These are phyloP conservation scores for Belgica antarctica DNA, from an alignment of 2,888 invertebrate genomes.

Conservation along the genomic window DNA sequence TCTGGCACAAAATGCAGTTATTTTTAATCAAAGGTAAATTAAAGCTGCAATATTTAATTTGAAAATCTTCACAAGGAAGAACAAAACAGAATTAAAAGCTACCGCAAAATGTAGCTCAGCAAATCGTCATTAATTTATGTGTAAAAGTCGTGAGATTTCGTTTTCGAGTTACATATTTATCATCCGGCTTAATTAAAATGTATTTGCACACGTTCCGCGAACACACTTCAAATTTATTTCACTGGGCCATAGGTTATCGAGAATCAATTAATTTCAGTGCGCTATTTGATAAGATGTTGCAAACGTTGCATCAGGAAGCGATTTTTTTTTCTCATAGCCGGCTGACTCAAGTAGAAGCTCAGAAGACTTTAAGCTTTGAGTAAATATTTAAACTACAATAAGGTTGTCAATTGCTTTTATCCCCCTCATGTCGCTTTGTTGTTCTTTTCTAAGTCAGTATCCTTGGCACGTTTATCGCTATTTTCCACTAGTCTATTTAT, in stretches of 20 bases:
- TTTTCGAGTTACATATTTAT: too few species aligned
- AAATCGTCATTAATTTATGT: too few species aligned
- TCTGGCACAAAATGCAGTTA: neutral
- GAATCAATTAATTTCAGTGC: neutral
- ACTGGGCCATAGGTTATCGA: neutral
- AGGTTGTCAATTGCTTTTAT: slow-evolving; percentile 4
- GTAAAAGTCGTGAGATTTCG: too few species aligned
- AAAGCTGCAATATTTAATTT: too few species aligned
- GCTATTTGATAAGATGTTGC: neutral
- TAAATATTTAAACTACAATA: neutral
- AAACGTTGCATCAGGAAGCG: slow-evolving; percentile 19
- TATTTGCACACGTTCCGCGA: neutral
- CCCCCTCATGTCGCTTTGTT: neutral
- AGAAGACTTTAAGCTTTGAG: neutral
- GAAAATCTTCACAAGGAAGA: too few species aligned
- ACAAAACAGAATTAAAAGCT: too few species aligned
- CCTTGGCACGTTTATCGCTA: neutral
- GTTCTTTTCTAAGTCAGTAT: neutral
- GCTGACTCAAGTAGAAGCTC: neutral
- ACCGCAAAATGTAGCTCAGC: too few species aligned
- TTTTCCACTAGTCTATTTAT: too few species aligned
- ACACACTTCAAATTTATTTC: neutral
- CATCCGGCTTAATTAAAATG: neutral
- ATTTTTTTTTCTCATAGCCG: neutral
- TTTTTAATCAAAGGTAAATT: too few species aligned